A percentile compares a stretch with the other conserved stretches of the same genome.
Conservation (phyloP, 2,888 invertebrate species). For the Ptilodon capucinus region DNA sequence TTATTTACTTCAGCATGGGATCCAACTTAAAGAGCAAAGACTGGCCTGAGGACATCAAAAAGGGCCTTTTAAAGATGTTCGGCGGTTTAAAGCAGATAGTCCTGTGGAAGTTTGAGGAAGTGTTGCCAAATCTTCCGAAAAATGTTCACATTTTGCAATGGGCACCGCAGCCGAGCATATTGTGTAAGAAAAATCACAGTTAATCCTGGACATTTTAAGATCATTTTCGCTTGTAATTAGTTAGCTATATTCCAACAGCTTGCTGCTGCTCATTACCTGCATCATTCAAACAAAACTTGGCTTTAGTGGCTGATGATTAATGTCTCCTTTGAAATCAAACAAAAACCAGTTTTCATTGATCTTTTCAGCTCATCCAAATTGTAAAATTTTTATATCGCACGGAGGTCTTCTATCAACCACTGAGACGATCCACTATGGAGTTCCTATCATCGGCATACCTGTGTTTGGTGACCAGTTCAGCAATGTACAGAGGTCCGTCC, state of each 20-base stretch:
- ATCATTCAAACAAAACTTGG: too few species aligned
- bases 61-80: slow-evolving; percentile 57
- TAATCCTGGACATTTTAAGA: too few species aligned
- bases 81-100: slow-evolving; percentile 69
- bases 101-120: slow-evolving; percentile 73
- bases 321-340: not conserved
- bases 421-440: slow-evolving; percentile 49
- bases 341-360: too few species aligned
- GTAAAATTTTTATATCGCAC: slow-evolving; percentile 47
- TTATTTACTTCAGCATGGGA: slow-evolving; percentile 78
- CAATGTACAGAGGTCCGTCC: slow-evolving; percentile 39
- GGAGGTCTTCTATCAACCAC: slow-evolving; percentile 52
- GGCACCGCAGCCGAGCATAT: slow-evolving; percentile 57
- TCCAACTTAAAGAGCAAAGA: slow-evolving; percentile 58
- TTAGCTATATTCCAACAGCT: too few species aligned
- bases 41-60: slow-evolving; percentile 52
- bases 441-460: slow-evolving; percentile 53
- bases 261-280: too few species aligned
- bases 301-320: too few species aligned
- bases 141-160: slow-evolving; percentile 70
- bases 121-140: slow-evolving; percentile 47
- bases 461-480: slow-evolving; percentile 49
- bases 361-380: slow-evolving; percentile 49
- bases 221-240: too few species aligned
- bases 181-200: slow-evolving; percentile 16